Percentiles rank a stretch among this genome's conserved stretches.
These are phyloP conservation scores for Phenacoccus solenopsis DNA, from an alignment of 1,140 invertebrate species.

Conservation along the genomic window DNA sequence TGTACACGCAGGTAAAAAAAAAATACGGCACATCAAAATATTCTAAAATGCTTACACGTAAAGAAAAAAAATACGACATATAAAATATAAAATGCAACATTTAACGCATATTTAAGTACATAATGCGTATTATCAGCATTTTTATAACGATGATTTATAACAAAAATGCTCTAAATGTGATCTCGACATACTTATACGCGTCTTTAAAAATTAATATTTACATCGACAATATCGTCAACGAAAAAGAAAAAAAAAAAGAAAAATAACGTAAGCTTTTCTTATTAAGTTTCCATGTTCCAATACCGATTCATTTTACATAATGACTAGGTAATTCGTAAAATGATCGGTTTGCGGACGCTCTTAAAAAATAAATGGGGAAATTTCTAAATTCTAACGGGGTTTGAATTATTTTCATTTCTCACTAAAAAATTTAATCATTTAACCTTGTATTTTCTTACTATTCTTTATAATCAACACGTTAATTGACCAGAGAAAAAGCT, in stretches of 20 bases:
- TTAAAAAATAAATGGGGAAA: not conserved
- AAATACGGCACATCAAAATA: conserved; percentile 3
- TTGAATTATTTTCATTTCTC: not conserved
- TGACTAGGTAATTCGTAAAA: not conserved
- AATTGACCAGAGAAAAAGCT: too few relatives aligned
- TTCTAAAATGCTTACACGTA: not conserved
- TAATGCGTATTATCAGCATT: not conserved
- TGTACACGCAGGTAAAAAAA: not conserved
- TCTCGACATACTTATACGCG: not conserved
- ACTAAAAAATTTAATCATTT: not conserved
- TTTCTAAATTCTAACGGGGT: too few relatives aligned
- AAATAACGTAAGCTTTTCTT: not conserved
- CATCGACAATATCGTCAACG: not conserved
- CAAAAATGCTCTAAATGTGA: not conserved
- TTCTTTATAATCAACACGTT: not conserved
- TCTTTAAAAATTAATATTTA: not conserved
- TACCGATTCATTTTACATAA: not conserved
- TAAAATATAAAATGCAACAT: not conserved
- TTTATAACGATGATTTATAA: not conserved
- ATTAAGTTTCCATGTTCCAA: too few relatives aligned
- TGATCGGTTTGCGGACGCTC: not conserved
- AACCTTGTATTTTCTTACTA: not conserved
- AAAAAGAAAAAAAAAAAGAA: not conserved
- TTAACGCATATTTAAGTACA: conserved; percentile 15
- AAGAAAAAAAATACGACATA: not conserved